Percentiles rank a stretch among this genome's conserved stretches.
These are phyloP conservation scores for Drosophila hamatofila DNA, from an alignment of 2,888 invertebrate genomes.

Conservation along the genomic window DNA sequence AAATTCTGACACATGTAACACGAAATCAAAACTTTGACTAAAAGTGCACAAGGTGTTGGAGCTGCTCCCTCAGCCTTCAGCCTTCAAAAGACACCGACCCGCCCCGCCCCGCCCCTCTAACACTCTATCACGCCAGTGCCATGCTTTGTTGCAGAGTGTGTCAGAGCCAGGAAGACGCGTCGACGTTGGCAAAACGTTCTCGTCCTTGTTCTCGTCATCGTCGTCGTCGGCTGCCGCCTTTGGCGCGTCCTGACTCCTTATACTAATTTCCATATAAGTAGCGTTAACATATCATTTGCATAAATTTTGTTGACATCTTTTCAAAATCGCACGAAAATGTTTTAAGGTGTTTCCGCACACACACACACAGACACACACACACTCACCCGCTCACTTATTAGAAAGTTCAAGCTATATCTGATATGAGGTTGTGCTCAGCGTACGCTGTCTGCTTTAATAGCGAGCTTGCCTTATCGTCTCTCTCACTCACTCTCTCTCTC, in stretches of 20 bases:
- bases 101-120: background rate
- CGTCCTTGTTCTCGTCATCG: conserved; percentile 8
- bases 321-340: conserved; percentile 83
- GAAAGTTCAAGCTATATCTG: conserved; percentile 23
- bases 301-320: conserved; percentile 84
- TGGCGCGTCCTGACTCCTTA: conserved; percentile 79
- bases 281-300: conserved; percentile 84
- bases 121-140: background rate
- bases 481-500: background rate
- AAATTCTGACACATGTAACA: conserved; percentile 81
- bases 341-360: conserved; percentile 76
- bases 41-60: conserved; percentile 78
- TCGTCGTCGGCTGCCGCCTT: conserved; percentile 57
- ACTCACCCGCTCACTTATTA: conserved; percentile 22
- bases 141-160: conserved; percentile 32
- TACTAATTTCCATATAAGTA: conserved; percentile 82
- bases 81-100: background rate
- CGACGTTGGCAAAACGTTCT: conserved; percentile 25
- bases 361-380: conserved; percentile 9
- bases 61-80: conserved; percentile 14
- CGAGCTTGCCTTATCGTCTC: background rate
- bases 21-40: conserved; percentile 82
- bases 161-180: conserved; percentile 33
- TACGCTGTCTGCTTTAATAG: conserved; percentile 40
- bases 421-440: conserved; percentile 24